Conservation (phyloP, 2,888 invertebrate species). For the Metopia argyrocephala region DNA sequence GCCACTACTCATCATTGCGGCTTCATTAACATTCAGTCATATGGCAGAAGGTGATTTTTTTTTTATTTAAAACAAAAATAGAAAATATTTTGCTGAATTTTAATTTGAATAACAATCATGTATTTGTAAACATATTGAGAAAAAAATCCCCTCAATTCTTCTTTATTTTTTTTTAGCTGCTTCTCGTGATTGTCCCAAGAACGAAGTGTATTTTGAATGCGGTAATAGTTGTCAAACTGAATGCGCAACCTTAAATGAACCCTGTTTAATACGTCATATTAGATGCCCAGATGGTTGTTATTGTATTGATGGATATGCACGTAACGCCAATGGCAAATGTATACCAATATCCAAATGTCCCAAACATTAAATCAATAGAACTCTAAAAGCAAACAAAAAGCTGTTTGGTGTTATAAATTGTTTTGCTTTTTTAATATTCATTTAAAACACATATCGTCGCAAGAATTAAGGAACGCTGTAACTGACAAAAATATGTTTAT, state of each 20-base stretch:
- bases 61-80: not conserved
- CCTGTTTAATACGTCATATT: slow-evolving; percentile 70
- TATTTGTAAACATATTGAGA: slow-evolving; percentile 4
- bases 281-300: slow-evolving; percentile 76
- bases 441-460: too few species aligned
- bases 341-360: slow-evolving; percentile 67
- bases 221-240: slow-evolving; percentile 73
- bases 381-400: not conserved
- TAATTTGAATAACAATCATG: not conserved
- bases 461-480: too few species aligned
- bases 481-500: too few species aligned
- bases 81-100: too few species aligned
- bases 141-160: slow-evolving; percentile 4
- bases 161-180: not conserved
- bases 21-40: not conserved
- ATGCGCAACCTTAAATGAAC: slow-evolving; percentile 72
- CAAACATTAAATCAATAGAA: not conserved
- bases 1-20: slow-evolving; percentile 4
- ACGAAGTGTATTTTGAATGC: slow-evolving; percentile 71
- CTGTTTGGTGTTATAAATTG: not conserved
- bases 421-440: too few species aligned
- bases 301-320: slow-evolving; percentile 73
- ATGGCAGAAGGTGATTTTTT: slow-evolving; percentile 41
- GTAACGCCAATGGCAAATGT: slow-evolving; percentile 69
- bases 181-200: slow-evolving; percentile 62